Evolutionary conservation across 2,797 vertebrate species (phyloP), one percentile per base, ranked within the genome.

Genomic region (Emys orbicularis): DNA sequence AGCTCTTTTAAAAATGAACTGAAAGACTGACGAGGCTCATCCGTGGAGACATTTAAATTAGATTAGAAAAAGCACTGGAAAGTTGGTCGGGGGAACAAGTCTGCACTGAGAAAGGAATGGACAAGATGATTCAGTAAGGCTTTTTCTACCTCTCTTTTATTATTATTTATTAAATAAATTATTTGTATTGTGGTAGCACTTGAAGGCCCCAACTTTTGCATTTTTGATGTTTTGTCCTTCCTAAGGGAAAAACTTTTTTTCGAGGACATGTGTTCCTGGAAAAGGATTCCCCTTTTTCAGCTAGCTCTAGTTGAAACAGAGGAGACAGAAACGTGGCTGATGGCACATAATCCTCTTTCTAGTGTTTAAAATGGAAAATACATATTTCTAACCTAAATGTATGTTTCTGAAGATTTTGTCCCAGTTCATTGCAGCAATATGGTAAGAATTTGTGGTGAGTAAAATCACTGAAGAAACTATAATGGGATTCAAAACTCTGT

Each of bases 91-190:
- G 81, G 90, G 92, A 86, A 37, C 31, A 15, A 4, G 79, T 77
- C 87, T 93, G 29, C 84, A 85, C 56, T 95, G 68, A 50, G 68
- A 23, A 53, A 79, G 74, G 49, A 50, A 52, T 68, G 74, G 81
- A 50, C 89, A 83, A 2, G 3, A 79, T 68, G 82, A 88, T 92
- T 81, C 93, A 92, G 93, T 65, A 85, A 91, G 91, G 92, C 94
- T 89, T 93, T 96, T 95, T 92, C 88, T 76, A 85, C 80, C 87
- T 81, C 90, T 88, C 90, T 37, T 41, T 87, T 72, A 1, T 95
- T 92, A 97, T 95, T 97, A 87, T 86, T 21, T 84, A 12, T 74
- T 93, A 61, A 84, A 44, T 80, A 44, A 21, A 29, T 29, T 88
- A 89, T 94, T 95, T 92, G 9, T 37, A 82, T 3, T 86, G 31